A percentile compares a stretch with the other conserved stretches of the same genome.
These are phyloP conservation scores for Netelia virgata DNA, from an alignment of 2,888 invertebrate species.

Conservation along the genomic window DNA sequence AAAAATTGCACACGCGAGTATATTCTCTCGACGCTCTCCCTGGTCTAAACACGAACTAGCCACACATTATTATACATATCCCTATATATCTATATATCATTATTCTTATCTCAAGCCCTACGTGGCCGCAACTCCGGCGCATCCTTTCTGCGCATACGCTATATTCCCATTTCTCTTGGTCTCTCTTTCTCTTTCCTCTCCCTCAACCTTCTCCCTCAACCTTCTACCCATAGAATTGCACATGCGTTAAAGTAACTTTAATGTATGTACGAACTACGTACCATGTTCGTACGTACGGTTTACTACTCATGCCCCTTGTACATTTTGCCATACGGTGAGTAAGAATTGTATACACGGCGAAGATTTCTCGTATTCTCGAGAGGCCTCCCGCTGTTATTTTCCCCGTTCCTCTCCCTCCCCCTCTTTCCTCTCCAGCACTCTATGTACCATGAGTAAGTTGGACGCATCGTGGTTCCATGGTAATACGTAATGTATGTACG, in stretches of 20 bases:
- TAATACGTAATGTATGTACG: neutral
- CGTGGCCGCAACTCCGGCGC: conserved; percentile 16
- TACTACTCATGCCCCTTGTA: conserved; percentile 17
- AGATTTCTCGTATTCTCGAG: conserved; percentile 34
- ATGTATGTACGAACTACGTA: conserved; percentile 59
- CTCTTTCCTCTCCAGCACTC: neutral
- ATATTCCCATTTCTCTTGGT: neutral
- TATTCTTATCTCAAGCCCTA: neutral
- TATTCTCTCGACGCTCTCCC: conserved; percentile 18
- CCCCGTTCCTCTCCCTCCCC: neutral
- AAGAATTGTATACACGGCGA: conserved; percentile 40
- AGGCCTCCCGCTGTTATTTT: conserved; percentile 55
- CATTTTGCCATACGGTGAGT: neutral
- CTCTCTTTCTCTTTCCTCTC: neutral
- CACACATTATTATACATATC: conserved; percentile 10
- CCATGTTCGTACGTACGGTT: conserved; percentile 30
- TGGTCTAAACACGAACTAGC: conserved; percentile 29
- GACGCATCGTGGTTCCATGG: neutral
- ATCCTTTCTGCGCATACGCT: conserved; percentile 31
- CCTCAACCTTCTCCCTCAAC: neutral
- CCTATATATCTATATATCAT: neutral
- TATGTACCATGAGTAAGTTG: too few species aligned
- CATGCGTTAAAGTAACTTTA: conserved; percentile 49
- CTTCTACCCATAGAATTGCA: conserved; percentile 37
- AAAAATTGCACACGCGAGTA: conserved; percentile 57